Base-by-base conservation (phyloP, 2,888 invertebrate species). In the Calameuta filiformis region DNA sequence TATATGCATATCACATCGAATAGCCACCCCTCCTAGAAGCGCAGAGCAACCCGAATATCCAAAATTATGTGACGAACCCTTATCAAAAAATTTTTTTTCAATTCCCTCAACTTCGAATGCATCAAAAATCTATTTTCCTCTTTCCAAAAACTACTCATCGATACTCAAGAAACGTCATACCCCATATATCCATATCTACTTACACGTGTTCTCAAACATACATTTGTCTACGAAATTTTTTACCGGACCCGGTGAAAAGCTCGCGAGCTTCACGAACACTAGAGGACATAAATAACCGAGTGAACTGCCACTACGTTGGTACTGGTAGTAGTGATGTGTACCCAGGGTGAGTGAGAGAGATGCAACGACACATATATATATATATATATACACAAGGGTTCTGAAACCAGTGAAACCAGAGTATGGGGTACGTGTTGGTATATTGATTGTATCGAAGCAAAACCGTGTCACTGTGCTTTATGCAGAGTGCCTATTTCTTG, bases 391-490 rank as follows among this genome's bases (percentile, higher is more conserved):
- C 56, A 71, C 33, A 40, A 12, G 11, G 31, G 69, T 35, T 15
- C 71, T 15, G 31, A 4, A 31, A 33, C 71, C 30, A 31, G 40
- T 23, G 40, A 1, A 40, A 40, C 23, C 40, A 15, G 40, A 40
- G 40, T 40, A 23, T 23, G 81, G 73, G 75, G 80, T 79, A 81
- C 82, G 83, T 77, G 83, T 76, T 80, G 79, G 81, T 80, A 82
- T 86, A 86, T 86, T 82, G 85, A 86, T 86, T 85, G 82, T 83
- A 80, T 81, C 76, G 79, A 79, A 81, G 81, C 78, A 83, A 83
- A 85, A 85, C 83, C 83, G 82, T 85, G 86, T 84, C 85, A 85
- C 82, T 82, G 80, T 85, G 82, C 83, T 84, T 84, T 83, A 83
- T 83, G 83, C 82, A 84, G 83, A 85, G 81, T 30, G 33, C 31